Conservation (phyloP, 2,113 vertebrate species). For the Phodopus roborovskii region DNA sequence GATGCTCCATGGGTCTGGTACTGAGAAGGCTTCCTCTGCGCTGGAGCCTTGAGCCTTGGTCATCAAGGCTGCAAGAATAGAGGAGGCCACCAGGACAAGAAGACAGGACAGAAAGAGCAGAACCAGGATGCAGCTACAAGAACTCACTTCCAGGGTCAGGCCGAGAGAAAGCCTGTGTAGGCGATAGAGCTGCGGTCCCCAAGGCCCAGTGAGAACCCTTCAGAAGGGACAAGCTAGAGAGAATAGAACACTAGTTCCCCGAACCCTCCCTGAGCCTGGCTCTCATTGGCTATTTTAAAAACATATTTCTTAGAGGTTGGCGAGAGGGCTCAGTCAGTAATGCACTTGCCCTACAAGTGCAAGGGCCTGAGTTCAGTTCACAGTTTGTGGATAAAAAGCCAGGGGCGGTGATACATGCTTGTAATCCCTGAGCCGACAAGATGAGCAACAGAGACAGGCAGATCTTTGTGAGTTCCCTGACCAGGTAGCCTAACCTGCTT, state of each 20-base stretch:
- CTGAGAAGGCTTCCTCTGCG: neutral
- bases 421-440: neutral
- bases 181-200: neutral
- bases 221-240: neutral
- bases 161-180: neutral
- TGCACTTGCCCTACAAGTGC: neutral
- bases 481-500: neutral
- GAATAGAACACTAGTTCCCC: neutral
- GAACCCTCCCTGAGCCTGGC: neutral
- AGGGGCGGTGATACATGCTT: neutral
- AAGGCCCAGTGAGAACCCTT: neutral
- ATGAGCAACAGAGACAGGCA: neutral
- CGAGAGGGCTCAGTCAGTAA: neutral
- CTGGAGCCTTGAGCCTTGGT: no score
- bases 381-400: neutral
- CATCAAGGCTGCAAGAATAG: fast-evolving
- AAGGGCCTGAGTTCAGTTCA: neutral
- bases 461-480: neutral
- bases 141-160: neutral
- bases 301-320: neutral
- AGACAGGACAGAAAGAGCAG: neutral
- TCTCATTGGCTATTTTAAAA: neutral
- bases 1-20: fast-evolving
- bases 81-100: neutral
- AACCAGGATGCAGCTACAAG: neutral